A percentile compares a stretch with the other conserved stretches of the same genome.
Conservation (phyloP, 1,140 invertebrate species). For the Apolygus lucorum region DNA sequence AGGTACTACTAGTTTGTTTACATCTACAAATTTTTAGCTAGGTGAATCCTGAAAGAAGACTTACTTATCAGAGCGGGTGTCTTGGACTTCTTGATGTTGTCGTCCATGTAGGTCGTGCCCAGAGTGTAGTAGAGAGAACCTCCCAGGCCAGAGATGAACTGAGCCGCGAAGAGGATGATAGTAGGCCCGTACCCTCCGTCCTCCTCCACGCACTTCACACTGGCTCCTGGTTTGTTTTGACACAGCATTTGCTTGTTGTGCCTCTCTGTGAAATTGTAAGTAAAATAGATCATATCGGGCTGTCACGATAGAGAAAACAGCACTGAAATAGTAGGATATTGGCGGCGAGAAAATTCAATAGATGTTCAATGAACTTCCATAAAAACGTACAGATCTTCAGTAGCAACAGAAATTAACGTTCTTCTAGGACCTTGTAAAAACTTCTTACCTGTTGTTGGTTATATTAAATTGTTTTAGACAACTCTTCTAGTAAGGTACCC, state of each 20-base stretch:
- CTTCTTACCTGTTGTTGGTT: too few relatives aligned
- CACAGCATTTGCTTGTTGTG: constrained; percentile 16
- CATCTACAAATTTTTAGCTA: neutral
- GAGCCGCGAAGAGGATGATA: constrained; percentile 46
- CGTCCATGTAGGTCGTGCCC: constrained; percentile 57
- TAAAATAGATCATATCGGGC: neutral
- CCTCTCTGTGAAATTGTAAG: neutral
- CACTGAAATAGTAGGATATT: too few relatives aligned
- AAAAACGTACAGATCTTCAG: too few relatives aligned
- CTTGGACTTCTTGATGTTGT: constrained; percentile 50
- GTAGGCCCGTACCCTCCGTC: constrained; percentile 40
- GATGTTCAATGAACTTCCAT: too few relatives aligned
- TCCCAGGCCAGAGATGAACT: constrained; percentile 48
- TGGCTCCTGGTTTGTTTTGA: neutral
- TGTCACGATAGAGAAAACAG: too few relatives aligned
- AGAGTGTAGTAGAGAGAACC: constrained; percentile 51
- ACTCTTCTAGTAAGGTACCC: too few relatives aligned
- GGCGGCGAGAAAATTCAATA: too few relatives aligned
- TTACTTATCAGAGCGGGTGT: constrained; percentile 43
- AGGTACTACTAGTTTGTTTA: too few relatives aligned
- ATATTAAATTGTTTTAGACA: too few relatives aligned
- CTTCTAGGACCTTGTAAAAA: too few relatives aligned
- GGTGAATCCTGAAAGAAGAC: constrained; percentile 29
- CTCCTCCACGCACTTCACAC: constrained; percentile 22
- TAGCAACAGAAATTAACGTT: too few relatives aligned